phyloP scores from a whole-genome alignment of 2,113 vertebrate species.

The Mobula birostris region DNA sequence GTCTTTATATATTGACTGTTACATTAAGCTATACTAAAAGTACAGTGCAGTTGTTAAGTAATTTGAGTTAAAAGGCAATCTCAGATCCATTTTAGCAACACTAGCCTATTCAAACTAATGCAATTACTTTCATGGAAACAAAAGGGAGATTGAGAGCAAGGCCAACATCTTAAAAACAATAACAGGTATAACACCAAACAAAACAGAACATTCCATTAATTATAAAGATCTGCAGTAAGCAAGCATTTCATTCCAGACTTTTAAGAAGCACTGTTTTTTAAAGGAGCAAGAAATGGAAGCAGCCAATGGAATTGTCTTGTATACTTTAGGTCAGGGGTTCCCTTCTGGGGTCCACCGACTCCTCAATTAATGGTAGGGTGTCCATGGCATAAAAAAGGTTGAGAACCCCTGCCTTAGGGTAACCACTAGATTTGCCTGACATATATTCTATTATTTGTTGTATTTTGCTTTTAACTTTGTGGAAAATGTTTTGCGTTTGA shows the following conservation, averaged over 20 bases:
- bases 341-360: no score
- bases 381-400: no score
- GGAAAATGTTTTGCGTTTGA: neutral
- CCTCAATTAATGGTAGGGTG: no score
- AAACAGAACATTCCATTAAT: neutral
- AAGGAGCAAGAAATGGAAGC: no score
- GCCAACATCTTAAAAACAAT: neutral
- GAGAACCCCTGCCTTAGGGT: neutral
- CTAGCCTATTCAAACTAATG: neutral
- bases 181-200: neutral
- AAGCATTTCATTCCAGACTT: neutral
- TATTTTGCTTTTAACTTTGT: neutral
- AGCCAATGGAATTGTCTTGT: neutral
- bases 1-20: neutral
- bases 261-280: neutral
- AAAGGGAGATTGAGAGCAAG: neutral
- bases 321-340: neutral
- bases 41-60: neutral
- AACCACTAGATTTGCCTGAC: neutral
- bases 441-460: neutral
- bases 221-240: neutral
- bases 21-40: neutral
- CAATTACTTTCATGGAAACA: neutral
- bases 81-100: neutral
- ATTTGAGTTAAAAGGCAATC: neutral